Base-by-base conservation (phyloP, 2,888 invertebrate species). In the Notodonta dromedarius region DNA sequence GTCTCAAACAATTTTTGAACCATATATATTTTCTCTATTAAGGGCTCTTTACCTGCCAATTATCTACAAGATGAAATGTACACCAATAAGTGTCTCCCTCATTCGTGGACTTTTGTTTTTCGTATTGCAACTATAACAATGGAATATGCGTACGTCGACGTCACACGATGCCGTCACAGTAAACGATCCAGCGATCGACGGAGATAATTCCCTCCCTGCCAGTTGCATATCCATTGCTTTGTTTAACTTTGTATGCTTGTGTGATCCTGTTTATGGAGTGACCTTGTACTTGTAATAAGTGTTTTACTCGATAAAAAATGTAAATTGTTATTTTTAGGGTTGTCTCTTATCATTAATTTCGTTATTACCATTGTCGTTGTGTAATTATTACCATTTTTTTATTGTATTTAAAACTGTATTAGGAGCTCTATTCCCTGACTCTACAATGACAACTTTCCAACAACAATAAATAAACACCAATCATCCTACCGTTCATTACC, bases 181-280 rank as follows among this genome's bases (percentile, higher is more conserved):
- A 79, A 82, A 83, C 80, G 83, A 83, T 82, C 73, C 67, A 64
- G 67, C 73, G 83, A 83, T 83, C 65, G 71, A 82, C 82, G 76
- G 77, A 83, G 83, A 83, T 80, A 80, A 77, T 83, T 82, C 76
- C 79, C 71, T 77, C 80, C 60, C 61, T 61, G 62, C 69, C 11
- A 42, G 42, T 69, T 58, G 65, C 64, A 73, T 63, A 64, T 63
- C 59, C 57, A 57, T 13, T 56, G 57, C 48, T 57, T n/a, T 51
- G 11, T 39, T 5, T 42, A n/a, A 14, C 39, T 42, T 44, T 59
- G 13, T 40, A 0, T 40, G 14, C n/a, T 32, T 16, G 12, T 13
- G 9, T 42, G 42, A 6, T 40, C 40, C 42, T 42, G 42, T 42
- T 42, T 42, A 11, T 40, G 9, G 8, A 9, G 7, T 1, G 2